Base-by-base conservation (phyloP, 2,888 invertebrate species). In the Polymixis lichenea region DNA sequence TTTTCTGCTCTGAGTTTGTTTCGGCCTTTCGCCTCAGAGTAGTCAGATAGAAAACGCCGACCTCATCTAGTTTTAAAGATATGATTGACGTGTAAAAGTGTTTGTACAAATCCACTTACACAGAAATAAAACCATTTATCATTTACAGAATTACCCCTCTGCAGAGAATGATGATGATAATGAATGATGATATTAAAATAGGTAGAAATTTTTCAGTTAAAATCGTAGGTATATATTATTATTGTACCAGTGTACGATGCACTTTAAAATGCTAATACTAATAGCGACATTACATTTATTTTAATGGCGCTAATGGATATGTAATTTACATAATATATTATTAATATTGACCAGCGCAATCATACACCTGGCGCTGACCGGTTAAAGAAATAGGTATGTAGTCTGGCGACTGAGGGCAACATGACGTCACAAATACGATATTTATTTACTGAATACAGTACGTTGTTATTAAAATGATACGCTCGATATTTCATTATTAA, bases 221-320 rank as follows among this genome's bases (percentile, higher is more conserved):
- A 32, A 73, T 56, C 43, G 9, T 43, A 32, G 19, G 8, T 28
- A 28, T 25, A 17, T 15, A 15, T n/a, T 13, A 43, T 28, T 43
- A 43, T 19, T 32, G 32, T 49, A 38, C 43, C 22, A 43, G 53
- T 85, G 72, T n/a, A 64, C 55, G 77, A 64, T 43, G 58, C 58
- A 71, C 82, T 77, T 82, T 73, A 82, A 49, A 77, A 77, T 82
- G 55, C 72, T 61, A 77, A 77, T 73, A 64, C 38, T 69, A 72
- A 64, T 62, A 66, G 55, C 58, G 13, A 43, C 51, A 72, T 81
- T 43, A 76, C 49, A 58, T 82, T 76, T 56, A 66, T 75, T 83
- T 74, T 78, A 65, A 82, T 71, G 69, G 69, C 46, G 11, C 46
- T 82, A 85, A 82, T 72, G 58, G 38, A 25, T 79, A 49, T 3